Evolutionary conservation across 2,113 vertebrate genomes (phyloP), one percentile per base, ranked within the genome.

Genomic region (Fulica atra): DNA sequence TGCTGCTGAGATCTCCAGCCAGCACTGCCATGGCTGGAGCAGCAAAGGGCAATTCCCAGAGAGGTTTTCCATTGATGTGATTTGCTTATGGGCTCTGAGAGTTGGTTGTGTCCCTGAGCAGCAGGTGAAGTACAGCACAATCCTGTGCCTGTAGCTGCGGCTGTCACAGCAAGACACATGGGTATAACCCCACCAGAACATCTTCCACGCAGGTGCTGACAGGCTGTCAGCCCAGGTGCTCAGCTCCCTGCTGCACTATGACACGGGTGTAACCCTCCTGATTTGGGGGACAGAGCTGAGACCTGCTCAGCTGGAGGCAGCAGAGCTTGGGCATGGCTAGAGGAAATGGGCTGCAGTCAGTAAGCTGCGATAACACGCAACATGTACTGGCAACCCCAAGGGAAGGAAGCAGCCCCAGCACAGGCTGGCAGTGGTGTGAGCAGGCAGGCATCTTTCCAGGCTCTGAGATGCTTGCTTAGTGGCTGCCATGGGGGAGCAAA

Each of bases 391-490:
- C 24, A 53, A 82, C 87, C 42, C 10, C 38, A 26, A 6, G 3
- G 6, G n/a, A 29, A 0, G 0, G 7, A 48, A 93, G 35, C 64
- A 65, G 61, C 44, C 33, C 40, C 2, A 2, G 8, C 7, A 28
- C 28, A 9, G 70, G 28, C 26, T 44, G 36, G 38, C 48, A 3
- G 4, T 0, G n/a, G 23, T 1, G 44, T 2, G 28, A 1, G 35
- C 12, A 25, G 70, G 38, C 40, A 53, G 57, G 29, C 36, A 7
- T 11, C 9, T 11, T 28, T 13, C 4, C 8, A 35, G 42, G 18
- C 64, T 23, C 33, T 23, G 78, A 59, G 63, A 31, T 6, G 1
- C 63, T 61, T 2, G 0, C 29, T 38, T 4, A 14, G 50, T 35
- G 56, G 31, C 48, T 35, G 15, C 86, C 8, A 25, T 16, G 44